Evolutionary conservation across 2,113 vertebrate species (phyloP).

Genomic region (Cyanoramphus novaezelandiae): DNA sequence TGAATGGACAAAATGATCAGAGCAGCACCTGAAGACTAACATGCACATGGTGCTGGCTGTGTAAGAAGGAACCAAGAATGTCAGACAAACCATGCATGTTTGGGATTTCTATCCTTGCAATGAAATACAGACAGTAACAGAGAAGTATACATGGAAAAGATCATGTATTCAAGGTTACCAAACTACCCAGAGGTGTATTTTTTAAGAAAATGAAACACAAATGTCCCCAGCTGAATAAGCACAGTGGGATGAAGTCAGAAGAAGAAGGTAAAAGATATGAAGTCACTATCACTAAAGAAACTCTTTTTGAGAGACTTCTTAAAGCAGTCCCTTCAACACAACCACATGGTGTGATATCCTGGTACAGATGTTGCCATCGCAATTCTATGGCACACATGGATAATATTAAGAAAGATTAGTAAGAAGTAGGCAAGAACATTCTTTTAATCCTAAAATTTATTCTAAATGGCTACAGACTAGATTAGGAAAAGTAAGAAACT

Average conservation of each 20-base stretch:
- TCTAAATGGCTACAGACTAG: not conserved
- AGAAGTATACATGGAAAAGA: not conserved
- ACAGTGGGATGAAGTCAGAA: not conserved
- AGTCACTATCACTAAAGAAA: not conserved
- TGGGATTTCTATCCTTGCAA: not conserved
- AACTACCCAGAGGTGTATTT: not conserved
- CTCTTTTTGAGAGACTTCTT: not conserved
- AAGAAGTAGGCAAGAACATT: not conserved
- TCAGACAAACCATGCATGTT: not conserved
- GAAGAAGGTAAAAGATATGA: not conserved
- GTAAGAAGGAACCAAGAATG: not conserved
- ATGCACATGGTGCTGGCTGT: rapidly evolving
- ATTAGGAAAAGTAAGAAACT: not conserved
- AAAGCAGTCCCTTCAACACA: not conserved
- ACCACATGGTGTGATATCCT: not conserved
- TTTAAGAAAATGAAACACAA: not conserved
- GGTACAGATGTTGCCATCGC: not conserved
- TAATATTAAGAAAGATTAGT: not conserved
- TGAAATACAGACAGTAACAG: not conserved
- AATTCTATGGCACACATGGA: not conserved
- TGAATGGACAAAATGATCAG: not conserved
- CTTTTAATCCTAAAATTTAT: not conserved
- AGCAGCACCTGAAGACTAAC: not conserved
- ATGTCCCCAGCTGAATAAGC: not conserved
- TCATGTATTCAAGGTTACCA: not conserved